Evolutionary conservation across 2,113 vertebrate genomes (phyloP).

Genomic region (Xenus cinereus): DNA sequence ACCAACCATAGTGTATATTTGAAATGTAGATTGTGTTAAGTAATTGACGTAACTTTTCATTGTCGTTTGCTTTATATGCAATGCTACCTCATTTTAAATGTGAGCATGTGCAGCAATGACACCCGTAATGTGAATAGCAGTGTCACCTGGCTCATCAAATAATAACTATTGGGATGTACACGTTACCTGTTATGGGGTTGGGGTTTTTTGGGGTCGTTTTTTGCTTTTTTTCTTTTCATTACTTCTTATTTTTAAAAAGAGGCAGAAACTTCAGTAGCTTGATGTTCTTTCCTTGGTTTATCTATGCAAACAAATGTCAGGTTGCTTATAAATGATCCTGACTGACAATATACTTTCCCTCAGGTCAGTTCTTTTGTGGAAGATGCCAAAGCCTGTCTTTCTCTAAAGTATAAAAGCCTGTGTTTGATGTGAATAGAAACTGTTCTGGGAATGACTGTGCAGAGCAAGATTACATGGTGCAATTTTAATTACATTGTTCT

Average conservation of each 20-base stretch:
- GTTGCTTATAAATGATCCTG: conserved; percentile 53
- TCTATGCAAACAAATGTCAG: conserved; percentile 56
- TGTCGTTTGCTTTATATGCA: neutral
- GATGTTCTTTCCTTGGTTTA: conserved; percentile 13
- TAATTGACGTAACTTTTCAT: neutral
- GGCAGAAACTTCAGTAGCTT: neutral
- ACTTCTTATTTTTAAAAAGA: conserved; percentile 13
- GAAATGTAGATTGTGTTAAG: neutral
- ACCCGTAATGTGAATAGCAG: neutral
- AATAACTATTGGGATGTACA: neutral
- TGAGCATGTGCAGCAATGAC: neutral
- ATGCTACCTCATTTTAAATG: neutral
- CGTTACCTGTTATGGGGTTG: neutral
- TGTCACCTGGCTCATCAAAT: neutral
- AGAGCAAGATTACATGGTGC: conserved; percentile 36
- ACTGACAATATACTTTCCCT: conserved; percentile 64
- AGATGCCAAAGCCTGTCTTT: conserved; percentile 51
- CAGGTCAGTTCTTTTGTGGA: conserved; percentile 56
- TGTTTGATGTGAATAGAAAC: conserved; percentile 46
- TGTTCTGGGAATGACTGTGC: conserved; percentile 42
- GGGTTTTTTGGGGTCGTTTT: too few relatives aligned
- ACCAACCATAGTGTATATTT: too few relatives aligned
- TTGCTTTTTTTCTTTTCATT: neutral
- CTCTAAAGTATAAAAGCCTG: conserved; percentile 56
- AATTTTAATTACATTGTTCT: conserved; percentile 62